A percentile compares a stretch with the other conserved stretches of the same genome.
These are phyloP conservation scores for Odontophorus gujanensis DNA, from an alignment of 2,113 vertebrate species.

Conservation along the genomic window DNA sequence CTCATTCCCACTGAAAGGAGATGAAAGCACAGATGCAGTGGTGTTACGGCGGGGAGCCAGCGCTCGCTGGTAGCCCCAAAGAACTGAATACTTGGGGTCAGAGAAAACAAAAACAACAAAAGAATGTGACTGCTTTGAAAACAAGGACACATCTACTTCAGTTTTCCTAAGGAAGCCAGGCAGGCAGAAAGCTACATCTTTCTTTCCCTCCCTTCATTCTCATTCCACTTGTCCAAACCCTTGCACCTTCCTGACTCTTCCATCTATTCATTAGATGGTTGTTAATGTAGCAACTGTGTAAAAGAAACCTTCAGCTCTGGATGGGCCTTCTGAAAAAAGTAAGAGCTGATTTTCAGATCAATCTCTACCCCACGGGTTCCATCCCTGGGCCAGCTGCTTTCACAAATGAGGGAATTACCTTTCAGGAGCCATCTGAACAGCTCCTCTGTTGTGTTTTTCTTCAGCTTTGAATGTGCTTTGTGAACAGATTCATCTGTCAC, in stretches of 20 bases:
- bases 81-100: neutral
- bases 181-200: neutral
- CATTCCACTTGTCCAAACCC: neutral
- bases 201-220: neutral
- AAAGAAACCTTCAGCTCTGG: neutral
- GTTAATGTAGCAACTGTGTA: neutral
- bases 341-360: neutral
- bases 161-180: neutral
- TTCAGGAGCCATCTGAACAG: conserved; percentile 52
- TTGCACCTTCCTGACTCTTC: neutral
- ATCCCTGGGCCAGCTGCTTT: neutral
- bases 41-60: neutral
- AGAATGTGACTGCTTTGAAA: neutral
- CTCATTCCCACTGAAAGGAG: conserved; percentile 48
- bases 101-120: neutral
- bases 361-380: neutral
- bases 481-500: conserved; percentile 94
- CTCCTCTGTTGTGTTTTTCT: conserved; percentile 48
- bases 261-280: neutral
- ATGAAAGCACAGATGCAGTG: neutral
- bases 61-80: neutral
- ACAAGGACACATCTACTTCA: neutral
- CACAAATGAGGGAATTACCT: neutral
- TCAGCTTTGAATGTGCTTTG: conserved; percentile 77
- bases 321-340: neutral